Evolutionary conservation across 2,888 invertebrate species (phyloP).

Genomic region (Oligia fasciuncula): DNA sequence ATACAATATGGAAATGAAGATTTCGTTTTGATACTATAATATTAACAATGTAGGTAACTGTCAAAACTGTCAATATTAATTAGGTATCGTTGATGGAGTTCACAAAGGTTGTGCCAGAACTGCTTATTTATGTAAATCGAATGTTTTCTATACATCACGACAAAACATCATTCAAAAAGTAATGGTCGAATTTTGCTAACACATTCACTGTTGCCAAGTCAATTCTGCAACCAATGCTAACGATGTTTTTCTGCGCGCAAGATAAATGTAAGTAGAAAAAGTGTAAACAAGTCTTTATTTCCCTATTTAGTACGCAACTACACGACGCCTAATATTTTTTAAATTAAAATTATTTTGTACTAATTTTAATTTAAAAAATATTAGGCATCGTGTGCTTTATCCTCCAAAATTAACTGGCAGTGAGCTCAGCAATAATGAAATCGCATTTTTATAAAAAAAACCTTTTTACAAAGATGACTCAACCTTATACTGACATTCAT

Average conservation of each 20-base stretch:
- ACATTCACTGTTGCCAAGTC: conserved; percentile 54
- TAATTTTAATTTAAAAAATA: neutral
- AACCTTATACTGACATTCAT: neutral
- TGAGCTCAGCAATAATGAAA: neutral
- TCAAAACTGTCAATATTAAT: conserved; percentile 2
- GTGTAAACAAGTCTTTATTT: conserved; percentile 8
- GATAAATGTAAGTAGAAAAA: neutral
- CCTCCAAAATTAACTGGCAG: neutral
- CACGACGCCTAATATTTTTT: no score
- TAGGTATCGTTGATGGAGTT: neutral
- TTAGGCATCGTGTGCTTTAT: neutral
- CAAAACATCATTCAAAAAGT: conserved; percentile 27
- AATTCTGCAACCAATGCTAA: conserved; percentile 2
- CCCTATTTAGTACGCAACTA: neutral
- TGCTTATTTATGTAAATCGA: conserved; percentile 20
- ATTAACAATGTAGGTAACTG: neutral
- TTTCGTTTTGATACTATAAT: neutral
- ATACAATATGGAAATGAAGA: conserved; percentile 13
- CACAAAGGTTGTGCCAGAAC: neutral
- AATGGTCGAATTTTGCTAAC: conserved; percentile 23
- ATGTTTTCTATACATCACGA: conserved; percentile 12
- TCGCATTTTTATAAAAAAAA: neutral
- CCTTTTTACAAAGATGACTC: neutral
- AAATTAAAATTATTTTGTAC: no score
- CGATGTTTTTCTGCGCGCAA: conserved; percentile 8